Evolutionary conservation across 2,113 vertebrate species (phyloP).

Genomic region (Percopsis transmontana): DNA sequence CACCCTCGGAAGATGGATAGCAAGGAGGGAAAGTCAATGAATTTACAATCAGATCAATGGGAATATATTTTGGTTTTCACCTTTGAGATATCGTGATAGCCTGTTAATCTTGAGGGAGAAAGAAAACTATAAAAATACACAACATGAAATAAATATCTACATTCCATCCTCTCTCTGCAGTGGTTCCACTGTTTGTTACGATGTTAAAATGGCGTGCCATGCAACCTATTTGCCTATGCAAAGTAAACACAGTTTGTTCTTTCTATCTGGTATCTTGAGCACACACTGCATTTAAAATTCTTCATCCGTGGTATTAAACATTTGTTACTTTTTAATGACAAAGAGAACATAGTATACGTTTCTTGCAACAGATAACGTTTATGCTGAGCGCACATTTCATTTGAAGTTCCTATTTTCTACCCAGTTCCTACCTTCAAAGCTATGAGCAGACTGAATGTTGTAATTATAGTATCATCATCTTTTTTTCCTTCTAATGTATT

Average conservation of each 20-base stretch:
- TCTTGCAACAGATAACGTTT: constrained; percentile 8
- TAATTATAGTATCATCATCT: no score
- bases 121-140: not conserved
- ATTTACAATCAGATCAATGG: not conserved
- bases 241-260: constrained; percentile 48
- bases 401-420: not conserved
- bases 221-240: constrained; percentile 29
- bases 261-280: no score
- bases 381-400: constrained; percentile 1
- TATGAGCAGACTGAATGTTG: not conserved
- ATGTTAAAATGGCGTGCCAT: constrained; percentile 9
- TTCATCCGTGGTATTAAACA: no score
- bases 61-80: not conserved
- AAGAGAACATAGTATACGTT: not conserved
- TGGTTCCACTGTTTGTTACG: not conserved
- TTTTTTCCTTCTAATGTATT: constrained; percentile 3
- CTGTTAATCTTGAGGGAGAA: not conserved
- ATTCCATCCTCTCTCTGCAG: not conserved
- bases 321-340: no score
- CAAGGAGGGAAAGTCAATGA: constrained; percentile 20
- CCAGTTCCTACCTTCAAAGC: not conserved
- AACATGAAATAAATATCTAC: not conserved
- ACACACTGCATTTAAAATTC: no score
- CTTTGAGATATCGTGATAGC: not conserved
- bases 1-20: not conserved